Base-by-base conservation (phyloP, 2,113 vertebrate species). In the Pseudopodoces humilis region DNA sequence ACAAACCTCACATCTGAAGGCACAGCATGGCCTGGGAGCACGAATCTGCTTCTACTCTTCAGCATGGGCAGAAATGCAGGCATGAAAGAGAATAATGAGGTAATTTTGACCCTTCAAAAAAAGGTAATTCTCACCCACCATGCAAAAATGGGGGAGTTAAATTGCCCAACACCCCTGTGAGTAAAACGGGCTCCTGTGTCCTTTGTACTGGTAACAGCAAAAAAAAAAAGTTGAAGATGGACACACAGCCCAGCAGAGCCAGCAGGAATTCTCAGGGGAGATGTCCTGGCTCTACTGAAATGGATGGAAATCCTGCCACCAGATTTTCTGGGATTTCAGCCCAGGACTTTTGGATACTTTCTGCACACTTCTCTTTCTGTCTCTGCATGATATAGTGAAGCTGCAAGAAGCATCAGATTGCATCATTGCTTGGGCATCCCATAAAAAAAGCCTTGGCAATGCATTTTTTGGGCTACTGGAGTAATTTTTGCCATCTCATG, bases 301-400 rank as follows among this genome's bases (percentile, higher is more conserved):
- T 46, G 68, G 62, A 71, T 92, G 76, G 64, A 90, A 95, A 94
- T 79, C 65, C 83, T 93, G 83, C 83, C 86, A 69, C 84, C 1
- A 8, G 76, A 70, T 95, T 96, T 74, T 70, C 92, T 86, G 83
- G 93, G 92, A 95, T 90, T 94, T 94, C 76, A 94, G 87, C 92
- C 96, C 92, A 90, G 88, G 82, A 84, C 63, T 94, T 93, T 74
- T 86, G 93, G 76, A 96, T 65, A 46, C 44, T 90, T 92, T 77
- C 58, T 90, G 69, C 33, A 64, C 69, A 78, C 25, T 84, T 88
- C 44, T 92, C 23, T 64, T 46, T 24, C 80, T 86, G 55, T 62
- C 81, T 76, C 55, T 60, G 52, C 2, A 1, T 77, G 78, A 91
- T 43, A 74, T 13, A 88, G 33, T 52, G 55, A 94, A 85, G 75